Percentiles rank a stretch among this genome's conserved stretches.
Evolutionary conservation across 30 jellyfish, hydroid and myxozoan species (phyloP).

Genomic region (Cassiopea andromeda): DNA sequence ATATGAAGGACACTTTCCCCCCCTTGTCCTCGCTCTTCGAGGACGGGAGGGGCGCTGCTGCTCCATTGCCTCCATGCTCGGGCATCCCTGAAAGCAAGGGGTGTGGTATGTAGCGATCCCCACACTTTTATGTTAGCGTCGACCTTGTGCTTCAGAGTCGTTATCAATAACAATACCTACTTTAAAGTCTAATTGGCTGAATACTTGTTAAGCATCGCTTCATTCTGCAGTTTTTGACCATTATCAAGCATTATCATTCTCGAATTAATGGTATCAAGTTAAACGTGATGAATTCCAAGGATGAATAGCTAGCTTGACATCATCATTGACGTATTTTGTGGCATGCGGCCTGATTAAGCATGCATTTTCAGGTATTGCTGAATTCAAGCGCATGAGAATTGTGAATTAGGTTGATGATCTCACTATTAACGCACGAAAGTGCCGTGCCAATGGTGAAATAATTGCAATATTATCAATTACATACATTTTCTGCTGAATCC

Average conservation of each 20-base stretch:
- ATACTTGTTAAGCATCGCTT: background rate
- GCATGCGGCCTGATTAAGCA: constrained; percentile 3
- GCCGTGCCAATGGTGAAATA: background rate
- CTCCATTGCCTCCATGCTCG: no score
- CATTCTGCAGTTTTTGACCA: no score
- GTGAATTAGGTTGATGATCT: background rate
- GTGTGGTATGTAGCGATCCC: no score
- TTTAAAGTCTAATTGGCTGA: background rate
- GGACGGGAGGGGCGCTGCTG: no score
- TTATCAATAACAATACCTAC: no score
- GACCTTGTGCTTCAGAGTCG: no score
- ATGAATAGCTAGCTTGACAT: background rate
- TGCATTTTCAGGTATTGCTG: background rate
- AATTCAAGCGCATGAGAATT: background rate
- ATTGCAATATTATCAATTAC: constrained; percentile 16
- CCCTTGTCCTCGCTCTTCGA: no score
- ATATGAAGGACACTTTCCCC: no score
- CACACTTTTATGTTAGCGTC: no score
- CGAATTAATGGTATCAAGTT: background rate
- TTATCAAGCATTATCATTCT: background rate
- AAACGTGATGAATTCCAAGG: background rate
- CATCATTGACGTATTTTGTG: constrained; percentile 3
- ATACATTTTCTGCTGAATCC: constrained; percentile 1
- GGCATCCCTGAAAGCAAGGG: no score
- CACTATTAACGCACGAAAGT: background rate